phyloP scores from a whole-genome alignment of 2,113 vertebrate species.

The Cynopterus brachyotis region DNA sequence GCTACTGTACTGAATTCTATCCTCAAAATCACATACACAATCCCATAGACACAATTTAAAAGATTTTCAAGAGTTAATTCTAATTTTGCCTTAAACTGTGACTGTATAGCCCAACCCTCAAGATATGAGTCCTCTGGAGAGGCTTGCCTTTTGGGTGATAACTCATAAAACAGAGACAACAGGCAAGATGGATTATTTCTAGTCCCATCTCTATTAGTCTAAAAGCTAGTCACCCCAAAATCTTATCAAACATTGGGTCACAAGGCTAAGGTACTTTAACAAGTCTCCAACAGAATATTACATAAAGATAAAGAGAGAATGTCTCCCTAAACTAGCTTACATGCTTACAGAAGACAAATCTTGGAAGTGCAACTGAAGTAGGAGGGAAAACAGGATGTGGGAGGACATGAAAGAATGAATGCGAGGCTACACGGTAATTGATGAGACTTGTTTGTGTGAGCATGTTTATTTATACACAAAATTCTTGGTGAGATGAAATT shows the following conservation, averaged over 20 bases:
- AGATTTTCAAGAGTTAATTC: constrained; percentile 9
- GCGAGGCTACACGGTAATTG: not conserved
- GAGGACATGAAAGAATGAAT: not conserved
- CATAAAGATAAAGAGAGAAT: not conserved
- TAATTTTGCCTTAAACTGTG: constrained; percentile 6
- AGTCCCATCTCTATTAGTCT: not conserved
- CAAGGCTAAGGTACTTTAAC: not conserved
- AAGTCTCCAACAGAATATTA: not conserved
- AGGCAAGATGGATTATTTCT: not conserved
- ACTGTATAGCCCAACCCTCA: not conserved
- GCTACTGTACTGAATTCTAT: not conserved
- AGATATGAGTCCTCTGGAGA: not conserved
- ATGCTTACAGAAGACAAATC: not conserved
- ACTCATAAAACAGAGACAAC: not conserved
- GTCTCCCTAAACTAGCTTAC: not conserved
- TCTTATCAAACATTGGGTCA: not conserved
- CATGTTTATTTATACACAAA: not conserved
- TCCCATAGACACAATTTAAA: not conserved
- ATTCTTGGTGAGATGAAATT: not conserved
- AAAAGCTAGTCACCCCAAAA: not conserved
- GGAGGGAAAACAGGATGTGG: not conserved
- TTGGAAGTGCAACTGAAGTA: not conserved
- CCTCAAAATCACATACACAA: not conserved
- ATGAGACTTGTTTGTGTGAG: not conserved
- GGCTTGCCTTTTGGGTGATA: not conserved